Evolutionary conservation across 2,888 invertebrate species (phyloP), one percentile per base, ranked within the genome.

Genomic region (Scaptomyza polygonia): DNA sequence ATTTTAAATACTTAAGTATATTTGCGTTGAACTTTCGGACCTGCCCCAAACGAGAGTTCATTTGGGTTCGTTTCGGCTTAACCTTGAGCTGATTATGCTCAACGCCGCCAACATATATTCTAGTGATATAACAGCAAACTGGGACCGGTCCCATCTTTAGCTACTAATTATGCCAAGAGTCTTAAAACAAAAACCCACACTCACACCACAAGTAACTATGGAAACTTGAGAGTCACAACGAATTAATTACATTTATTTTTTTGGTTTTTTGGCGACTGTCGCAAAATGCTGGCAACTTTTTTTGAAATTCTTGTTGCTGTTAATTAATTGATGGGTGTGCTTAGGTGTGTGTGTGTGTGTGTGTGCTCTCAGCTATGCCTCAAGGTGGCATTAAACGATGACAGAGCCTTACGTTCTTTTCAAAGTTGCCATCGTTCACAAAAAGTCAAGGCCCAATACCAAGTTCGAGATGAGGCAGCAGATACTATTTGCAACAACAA

Each of bases 281-380:
- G 55, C 53, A 42, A 53, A 40, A 48, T 48, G 27, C 36, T 65
- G 27, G 52, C 53, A 64, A 62, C 67, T 45, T 65, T 51, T 52
- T 27, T 14, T n/a, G n/a, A 14, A 27, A 32, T 57, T 65, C 45
- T 56, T 42, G 70, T 40, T 61, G 69, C 52, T 44, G 59, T 74
- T 86, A 86, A 82, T 82, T 82, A 86, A 82, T 84, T 86, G 61
- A 82, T 87, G 82, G 78, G 85, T 64, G 85, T 64, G 69, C 49
- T 45, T 12, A 51, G 67, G 18, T 55, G 48, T 70, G 67, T 34
- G 34, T 14, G 8, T 36, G 25, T n/a, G 34, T 6, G 2, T n/a
- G n/a, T 34, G n/a, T 36, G 36, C 36, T 14, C 63, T 59, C 51
- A 64, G 62, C 47, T 36, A 61, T 72, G 54, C 40, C 49, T 45